Percentiles rank a stretch among this genome's conserved stretches.
Conservation (phyloP, 2,797 vertebrate species). For the Lemur catta region DNA sequence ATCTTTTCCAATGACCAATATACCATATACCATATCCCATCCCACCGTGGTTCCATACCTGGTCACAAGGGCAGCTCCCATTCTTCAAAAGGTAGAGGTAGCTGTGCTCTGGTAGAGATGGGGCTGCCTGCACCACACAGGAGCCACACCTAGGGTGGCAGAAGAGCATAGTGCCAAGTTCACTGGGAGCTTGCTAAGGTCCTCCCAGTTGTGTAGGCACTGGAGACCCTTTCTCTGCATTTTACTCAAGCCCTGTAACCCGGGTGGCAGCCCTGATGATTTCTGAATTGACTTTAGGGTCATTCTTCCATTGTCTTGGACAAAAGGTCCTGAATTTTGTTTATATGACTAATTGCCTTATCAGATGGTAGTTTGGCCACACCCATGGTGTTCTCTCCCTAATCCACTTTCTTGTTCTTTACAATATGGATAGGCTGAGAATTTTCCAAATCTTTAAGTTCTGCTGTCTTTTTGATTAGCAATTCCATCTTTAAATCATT, state of each 20-base stretch:
- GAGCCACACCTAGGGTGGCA: not conserved
- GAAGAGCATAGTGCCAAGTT: not conserved
- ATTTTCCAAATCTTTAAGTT: not conserved
- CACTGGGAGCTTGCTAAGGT: not conserved
- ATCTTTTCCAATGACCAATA: not conserved
- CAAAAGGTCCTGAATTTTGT: not conserved
- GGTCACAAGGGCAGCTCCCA: not conserved
- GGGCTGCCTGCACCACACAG: not conserved
- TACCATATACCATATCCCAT: not conserved
- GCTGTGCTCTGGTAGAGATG: not conserved
- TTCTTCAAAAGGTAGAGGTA: not conserved
- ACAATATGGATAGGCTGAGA: not conserved
- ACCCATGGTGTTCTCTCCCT: not conserved
- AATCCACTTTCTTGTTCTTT: not conserved
- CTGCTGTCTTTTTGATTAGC: not conserved
- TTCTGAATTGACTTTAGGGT: not conserved
- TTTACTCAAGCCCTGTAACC: not conserved
- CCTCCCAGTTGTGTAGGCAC: not conserved
- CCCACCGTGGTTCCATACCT: not conserved
- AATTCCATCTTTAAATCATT: not conserved
- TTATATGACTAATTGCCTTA: not conserved
- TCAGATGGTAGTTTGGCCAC: not conserved
- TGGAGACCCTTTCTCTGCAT: not conserved
- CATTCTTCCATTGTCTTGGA: not conserved
- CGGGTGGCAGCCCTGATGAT: not conserved